These are phyloP conservation scores for Watsonalla cultraria DNA, from an alignment of 2,888 invertebrate species.

Conservation along the genomic window DNA sequence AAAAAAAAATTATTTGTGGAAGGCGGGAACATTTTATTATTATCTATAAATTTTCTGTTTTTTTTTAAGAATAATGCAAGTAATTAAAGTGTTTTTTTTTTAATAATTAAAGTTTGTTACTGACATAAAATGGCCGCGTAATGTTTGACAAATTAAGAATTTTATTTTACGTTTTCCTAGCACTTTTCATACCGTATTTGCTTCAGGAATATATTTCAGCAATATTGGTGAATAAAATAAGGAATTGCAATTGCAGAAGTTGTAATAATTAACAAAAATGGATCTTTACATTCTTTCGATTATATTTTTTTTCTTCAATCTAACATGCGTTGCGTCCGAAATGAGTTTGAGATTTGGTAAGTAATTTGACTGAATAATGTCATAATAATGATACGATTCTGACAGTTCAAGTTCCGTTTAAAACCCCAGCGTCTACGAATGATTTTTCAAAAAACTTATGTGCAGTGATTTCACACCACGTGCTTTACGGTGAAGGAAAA, in stretches of 20 bases:
- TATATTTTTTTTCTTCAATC: slow-evolving; percentile 41
- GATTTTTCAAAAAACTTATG: too few relatives aligned
- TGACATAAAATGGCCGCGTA: slow-evolving; percentile 5
- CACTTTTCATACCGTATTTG: slow-evolving; percentile 61
- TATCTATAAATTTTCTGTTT: not conserved
- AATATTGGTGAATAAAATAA: slow-evolving; percentile 57
- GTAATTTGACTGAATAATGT: slow-evolving; percentile 16
- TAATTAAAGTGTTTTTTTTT: not conserved
- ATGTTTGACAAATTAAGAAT: slow-evolving; percentile 64
- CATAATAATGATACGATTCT: not conserved
- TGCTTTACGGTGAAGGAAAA: too few relatives aligned
- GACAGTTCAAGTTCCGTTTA: not conserved
- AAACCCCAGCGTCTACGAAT: not conserved
- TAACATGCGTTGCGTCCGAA: slow-evolving; percentile 54
- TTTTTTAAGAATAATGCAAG: too few relatives aligned
- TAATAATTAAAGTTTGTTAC: not conserved
- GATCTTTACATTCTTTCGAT: slow-evolving; percentile 34
- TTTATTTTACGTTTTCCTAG: slow-evolving; percentile 58
- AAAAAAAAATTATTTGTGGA: too few relatives aligned
- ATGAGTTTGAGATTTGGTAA: slow-evolving; percentile 61
- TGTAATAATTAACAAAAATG: slow-evolving; percentile 32
- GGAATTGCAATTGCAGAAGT: slow-evolving; percentile 40
- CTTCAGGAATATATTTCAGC: slow-evolving; percentile 67
- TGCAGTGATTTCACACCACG: too few relatives aligned
- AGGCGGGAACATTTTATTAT: too few relatives aligned